Evolutionary conservation across 1,140 invertebrate genomes (phyloP).

Genomic region (Drosophila sechellia): DNA sequence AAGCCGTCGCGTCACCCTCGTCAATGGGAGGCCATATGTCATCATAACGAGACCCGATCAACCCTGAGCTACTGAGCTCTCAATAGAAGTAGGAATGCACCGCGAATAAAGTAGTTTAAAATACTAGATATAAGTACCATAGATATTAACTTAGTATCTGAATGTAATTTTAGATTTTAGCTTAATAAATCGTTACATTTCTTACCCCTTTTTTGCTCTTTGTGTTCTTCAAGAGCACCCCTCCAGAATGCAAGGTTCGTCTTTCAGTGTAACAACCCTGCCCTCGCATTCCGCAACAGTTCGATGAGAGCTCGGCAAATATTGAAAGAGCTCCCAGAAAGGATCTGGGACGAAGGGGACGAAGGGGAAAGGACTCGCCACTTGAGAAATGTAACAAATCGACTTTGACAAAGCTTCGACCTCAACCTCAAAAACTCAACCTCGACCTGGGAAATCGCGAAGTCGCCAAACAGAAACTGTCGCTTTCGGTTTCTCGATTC

Average conservation of each 20-base stretch:
- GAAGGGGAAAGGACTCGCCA: slow-evolving; percentile 36
- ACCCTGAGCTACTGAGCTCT: slow-evolving; percentile 52
- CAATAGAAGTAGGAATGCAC: neutral
- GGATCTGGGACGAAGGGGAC: neutral
- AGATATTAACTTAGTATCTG: no score
- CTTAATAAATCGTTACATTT: slow-evolving; percentile 6
- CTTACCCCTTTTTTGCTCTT: neutral
- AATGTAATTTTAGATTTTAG: no score
- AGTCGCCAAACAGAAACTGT: slow-evolving; percentile 38
- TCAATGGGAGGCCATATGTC: slow-evolving; percentile 77
- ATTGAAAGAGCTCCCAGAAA: slow-evolving; percentile 36
- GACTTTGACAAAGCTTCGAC: slow-evolving; percentile 78
- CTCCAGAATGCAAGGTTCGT: neutral
- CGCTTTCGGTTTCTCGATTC: slow-evolving; percentile 35
- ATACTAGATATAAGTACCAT: no score
- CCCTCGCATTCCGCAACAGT: slow-evolving; percentile 67
- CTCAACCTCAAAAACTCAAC: slow-evolving; percentile 14
- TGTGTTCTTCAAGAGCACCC: neutral
- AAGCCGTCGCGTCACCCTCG: slow-evolving; percentile 70
- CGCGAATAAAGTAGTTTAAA: neutral
- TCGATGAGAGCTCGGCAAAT: slow-evolving; percentile 66
- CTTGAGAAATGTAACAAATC: slow-evolving; percentile 83
- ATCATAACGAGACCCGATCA: slow-evolving; percentile 62
- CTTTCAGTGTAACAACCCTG: slow-evolving; percentile 57
- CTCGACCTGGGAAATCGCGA: slow-evolving; percentile 43